Base-by-base conservation (phyloP, 1,140 invertebrate genomes). In the Pogonus chalceus region DNA sequence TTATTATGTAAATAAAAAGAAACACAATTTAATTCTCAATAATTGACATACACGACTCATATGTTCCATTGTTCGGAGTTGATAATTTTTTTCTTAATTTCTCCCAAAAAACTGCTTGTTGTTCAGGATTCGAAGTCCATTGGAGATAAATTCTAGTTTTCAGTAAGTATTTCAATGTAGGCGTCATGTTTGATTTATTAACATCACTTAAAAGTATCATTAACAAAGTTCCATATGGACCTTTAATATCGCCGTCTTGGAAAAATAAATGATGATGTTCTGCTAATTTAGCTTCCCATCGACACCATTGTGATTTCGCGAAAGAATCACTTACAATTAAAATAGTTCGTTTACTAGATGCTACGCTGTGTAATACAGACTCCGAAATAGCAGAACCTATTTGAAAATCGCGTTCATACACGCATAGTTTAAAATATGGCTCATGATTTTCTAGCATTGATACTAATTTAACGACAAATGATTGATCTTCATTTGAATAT, bases 381-480 rank as follows among this genome's bases (percentile, higher is more conserved):
- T 83, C 79, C 0, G 77, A 77, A 51, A 83, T 81, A 43, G 77
- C 71, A 0, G 74, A 70, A 4, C 82, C 82, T 39, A 79, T 75
- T 53, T 78, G 72, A 66, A 84, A 84, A 65, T 85, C 81, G 51
- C 82, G 69, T 57, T 82, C 79, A 57, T 80, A 82, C 1, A 85
- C 73, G 63, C 81, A 84, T 2, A 84, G 64, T 57, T 76, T 77
- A 20, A 79, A 72, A 61, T 70, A 70, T 2, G 77, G 74, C 2
- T 76, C 69, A 23, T 69, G 60, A 2, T 72, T 69, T 64, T 84
- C 82, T 35, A 85, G 58, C 54, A 76, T 71, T 10, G 67, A 63
- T 22, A 82, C 71, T 58, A 84, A 68, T 18, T 75, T 66, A 1
- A 76, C 61, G 2, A 84, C 77, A 63, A 81, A 83, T 31, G 76